phyloP scores from a whole-genome alignment of 2,888 invertebrate species.

The Lithosia quadra region DNA sequence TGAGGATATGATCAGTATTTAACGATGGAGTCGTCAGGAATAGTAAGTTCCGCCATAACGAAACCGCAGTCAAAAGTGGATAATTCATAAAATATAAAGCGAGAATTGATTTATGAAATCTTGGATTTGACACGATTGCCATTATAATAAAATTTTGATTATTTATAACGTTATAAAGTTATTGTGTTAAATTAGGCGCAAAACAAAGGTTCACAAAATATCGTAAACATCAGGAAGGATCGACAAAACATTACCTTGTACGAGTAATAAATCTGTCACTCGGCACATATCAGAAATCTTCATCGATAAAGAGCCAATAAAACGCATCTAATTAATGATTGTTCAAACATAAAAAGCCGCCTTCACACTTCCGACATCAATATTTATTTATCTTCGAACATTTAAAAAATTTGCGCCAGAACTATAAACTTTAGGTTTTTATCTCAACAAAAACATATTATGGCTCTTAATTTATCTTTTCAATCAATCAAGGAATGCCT shows the following conservation, averaged over 20 bases:
- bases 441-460: slow-evolving; percentile 58
- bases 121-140: slow-evolving; percentile 25
- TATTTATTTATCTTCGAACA: slow-evolving; percentile 72
- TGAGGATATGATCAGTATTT: no score
- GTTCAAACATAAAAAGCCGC: slow-evolving; percentile 74
- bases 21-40: neutral
- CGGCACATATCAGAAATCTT: slow-evolving; percentile 74
- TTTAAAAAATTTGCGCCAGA: slow-evolving; percentile 67
- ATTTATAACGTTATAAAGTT: slow-evolving; percentile 31
- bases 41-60: neutral
- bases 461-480: slow-evolving; percentile 68
- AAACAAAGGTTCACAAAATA: slow-evolving; percentile 61
- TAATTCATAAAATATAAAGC: slow-evolving; percentile 10
- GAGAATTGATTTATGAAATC: slow-evolving; percentile 41
- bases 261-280: slow-evolving; percentile 81
- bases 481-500: slow-evolving; percentile 67
- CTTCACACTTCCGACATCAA: slow-evolving; percentile 72
- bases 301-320: slow-evolving; percentile 77
- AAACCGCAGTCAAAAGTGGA: neutral
- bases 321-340: slow-evolving; percentile 81
- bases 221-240: slow-evolving; percentile 69
- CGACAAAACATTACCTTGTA: slow-evolving; percentile 74
- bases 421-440: slow-evolving; percentile 68
- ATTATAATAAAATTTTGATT: slow-evolving; percentile 26
- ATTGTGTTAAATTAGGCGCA: slow-evolving; percentile 57